These are phyloP conservation scores for Boloria selene DNA, from an alignment of 2,888 invertebrate genomes.

Conservation along the genomic window DNA sequence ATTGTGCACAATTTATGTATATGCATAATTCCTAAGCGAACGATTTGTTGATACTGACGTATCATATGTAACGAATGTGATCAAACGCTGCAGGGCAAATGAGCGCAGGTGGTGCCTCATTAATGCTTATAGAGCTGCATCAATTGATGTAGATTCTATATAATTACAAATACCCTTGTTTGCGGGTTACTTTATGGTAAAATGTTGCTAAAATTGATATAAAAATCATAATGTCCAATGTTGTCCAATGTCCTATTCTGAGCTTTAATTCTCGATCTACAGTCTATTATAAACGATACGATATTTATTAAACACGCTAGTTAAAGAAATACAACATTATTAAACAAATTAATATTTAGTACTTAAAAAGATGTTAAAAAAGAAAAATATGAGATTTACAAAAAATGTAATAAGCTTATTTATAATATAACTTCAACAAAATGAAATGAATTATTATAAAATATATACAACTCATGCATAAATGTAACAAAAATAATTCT, in stretches of 20 bases:
- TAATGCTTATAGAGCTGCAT: constrained; percentile 68
- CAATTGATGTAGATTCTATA: constrained; percentile 70
- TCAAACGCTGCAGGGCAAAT: constrained; percentile 56
- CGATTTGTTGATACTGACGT: constrained; percentile 37
- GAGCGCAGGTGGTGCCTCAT: constrained; percentile 66
- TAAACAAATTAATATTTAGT: too few species aligned
- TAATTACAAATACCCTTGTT: constrained; percentile 34
- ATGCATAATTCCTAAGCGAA: constrained; percentile 43
- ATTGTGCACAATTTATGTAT: constrained; percentile 29
- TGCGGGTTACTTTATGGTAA: constrained; percentile 26
- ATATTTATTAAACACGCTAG: too few species aligned
- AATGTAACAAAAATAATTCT: background rate
- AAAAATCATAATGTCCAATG: background rate
- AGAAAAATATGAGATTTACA: too few species aligned
- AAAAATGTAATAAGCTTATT: too few species aligned
- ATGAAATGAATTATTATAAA: too few species aligned
- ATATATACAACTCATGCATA: background rate
- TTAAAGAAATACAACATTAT: too few species aligned
- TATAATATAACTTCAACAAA: too few species aligned
- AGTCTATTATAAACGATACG: too few species aligned
- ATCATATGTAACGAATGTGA: constrained; percentile 46
- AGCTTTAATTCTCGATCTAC: too few species aligned
- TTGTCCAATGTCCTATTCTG: too few species aligned
- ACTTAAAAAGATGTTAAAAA: too few species aligned
- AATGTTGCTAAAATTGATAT: background rate